Conservation (phyloP, 2,888 invertebrate species). For the Cremastobaeus sp. region DNA sequence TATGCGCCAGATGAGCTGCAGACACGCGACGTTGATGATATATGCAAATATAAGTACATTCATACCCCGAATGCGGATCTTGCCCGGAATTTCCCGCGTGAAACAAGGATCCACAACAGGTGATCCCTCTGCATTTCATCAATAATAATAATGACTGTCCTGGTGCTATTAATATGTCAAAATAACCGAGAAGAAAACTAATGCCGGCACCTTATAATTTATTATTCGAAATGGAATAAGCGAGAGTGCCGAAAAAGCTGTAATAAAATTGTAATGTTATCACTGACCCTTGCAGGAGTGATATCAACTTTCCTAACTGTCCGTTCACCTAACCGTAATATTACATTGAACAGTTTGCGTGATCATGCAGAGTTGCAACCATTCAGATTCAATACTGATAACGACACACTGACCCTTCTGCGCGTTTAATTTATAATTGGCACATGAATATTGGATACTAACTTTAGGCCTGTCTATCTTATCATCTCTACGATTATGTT, state of each 20-base stretch:
- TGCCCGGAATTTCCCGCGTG: conserved; percentile 62
- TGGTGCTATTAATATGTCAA: conserved; percentile 17
- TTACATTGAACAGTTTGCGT: conserved; percentile 66
- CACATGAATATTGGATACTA: conserved; percentile 38
- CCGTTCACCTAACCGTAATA: not conserved
- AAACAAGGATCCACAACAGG: conserved; percentile 68
- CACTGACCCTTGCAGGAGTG: not conserved
- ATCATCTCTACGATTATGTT: conserved; percentile 21
- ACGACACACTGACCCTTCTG: conserved; percentile 63
- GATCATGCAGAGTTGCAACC: conserved; percentile 60
- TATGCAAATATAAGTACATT: conserved; percentile 48
- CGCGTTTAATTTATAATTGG: conserved; percentile 73
- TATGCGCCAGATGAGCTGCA: conserved; percentile 72
- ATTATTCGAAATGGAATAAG: too few relatives aligned
- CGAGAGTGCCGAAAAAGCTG: too few relatives aligned
- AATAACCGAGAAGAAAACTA: conserved; percentile 11
- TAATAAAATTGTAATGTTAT: too few relatives aligned
- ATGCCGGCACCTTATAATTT: not conserved
- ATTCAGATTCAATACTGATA: conserved; percentile 69
- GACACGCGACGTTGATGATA: conserved; percentile 72
- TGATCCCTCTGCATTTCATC: conserved; percentile 63
- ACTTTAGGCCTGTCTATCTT: conserved; percentile 6
- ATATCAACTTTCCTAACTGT: not conserved
- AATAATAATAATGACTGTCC: conserved; percentile 38
- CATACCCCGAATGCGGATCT: conserved; percentile 61